These are phyloP conservation scores for Adrianichthys oophorus DNA, from an alignment of 2,797 vertebrate species.

Conservation along the genomic window DNA sequence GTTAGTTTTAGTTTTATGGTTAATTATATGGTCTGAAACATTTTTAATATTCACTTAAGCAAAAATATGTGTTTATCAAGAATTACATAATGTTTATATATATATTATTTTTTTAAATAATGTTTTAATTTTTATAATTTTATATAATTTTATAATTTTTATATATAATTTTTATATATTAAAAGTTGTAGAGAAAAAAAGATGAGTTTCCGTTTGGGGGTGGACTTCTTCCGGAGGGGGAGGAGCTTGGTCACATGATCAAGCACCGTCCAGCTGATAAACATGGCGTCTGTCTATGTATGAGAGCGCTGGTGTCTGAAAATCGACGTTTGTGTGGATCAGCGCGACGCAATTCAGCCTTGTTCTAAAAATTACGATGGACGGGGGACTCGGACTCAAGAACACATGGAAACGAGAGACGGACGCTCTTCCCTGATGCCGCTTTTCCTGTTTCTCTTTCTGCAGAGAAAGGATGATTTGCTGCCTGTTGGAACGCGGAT, in stretches of 20 bases:
- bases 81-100: not conserved
- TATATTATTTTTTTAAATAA: no score
- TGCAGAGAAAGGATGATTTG: conserved; percentile 21
- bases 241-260: conserved; percentile 66
- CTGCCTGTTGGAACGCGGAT: conserved; percentile 30
- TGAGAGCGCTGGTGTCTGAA: conserved; percentile 21
- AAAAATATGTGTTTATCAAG: no score
- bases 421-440: not conserved
- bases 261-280: conserved; percentile 69
- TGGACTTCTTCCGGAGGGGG: conserved; percentile 26
- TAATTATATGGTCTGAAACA: no score
- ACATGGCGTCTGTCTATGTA: conserved; percentile 72
- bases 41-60: not conserved
- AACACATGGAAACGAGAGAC: conserved; percentile 11
- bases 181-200: not conserved
- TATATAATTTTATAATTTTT: no score
- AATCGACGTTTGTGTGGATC: not conserved
- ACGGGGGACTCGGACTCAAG: conserved; percentile 3
- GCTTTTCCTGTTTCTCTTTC: not conserved
- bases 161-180: not conserved
- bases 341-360: not conserved
- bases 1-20: no score
- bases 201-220: conserved; percentile 10
- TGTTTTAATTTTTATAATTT: no score
- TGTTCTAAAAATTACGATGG: not conserved